A percentile compares a stretch with the other conserved stretches of the same genome.
phyloP scores from a whole-genome alignment of 2,888 invertebrate genomes.

The Tuberolachnus salignus region DNA sequence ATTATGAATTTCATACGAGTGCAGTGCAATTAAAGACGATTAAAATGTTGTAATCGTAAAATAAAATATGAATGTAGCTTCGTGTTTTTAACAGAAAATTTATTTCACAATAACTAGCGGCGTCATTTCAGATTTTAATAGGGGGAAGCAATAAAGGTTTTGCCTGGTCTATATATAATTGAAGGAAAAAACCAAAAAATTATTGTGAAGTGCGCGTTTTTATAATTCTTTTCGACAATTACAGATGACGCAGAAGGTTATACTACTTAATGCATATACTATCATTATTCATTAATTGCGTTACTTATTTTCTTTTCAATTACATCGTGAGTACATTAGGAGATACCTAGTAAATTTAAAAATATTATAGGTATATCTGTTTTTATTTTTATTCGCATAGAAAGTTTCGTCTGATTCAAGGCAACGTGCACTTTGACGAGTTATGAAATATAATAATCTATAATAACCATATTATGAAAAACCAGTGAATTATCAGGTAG shows the following conservation, averaged over 20 bases:
- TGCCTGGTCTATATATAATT: too few relatives aligned
- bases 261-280: background rate
- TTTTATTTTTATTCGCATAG: background rate
- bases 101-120: too few relatives aligned
- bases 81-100: too few relatives aligned
- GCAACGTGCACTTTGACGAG: background rate
- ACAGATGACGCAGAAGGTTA: background rate
- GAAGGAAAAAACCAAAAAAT: too few relatives aligned
- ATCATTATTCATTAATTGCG: too few relatives aligned
- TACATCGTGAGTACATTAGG: background rate
- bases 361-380: background rate
- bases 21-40: too few relatives aligned
- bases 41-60: too few relatives aligned
- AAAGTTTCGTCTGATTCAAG: conserved; percentile 3
- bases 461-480: conserved; percentile 8
- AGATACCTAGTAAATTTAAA: background rate
- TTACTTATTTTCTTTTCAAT: background rate
- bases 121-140: too few relatives aligned
- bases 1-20: too few relatives aligned
- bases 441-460: conserved; percentile 6
- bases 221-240: background rate
- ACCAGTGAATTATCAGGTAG: background rate
- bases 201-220: background rate
- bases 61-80: too few relatives aligned
- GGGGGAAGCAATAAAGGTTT: too few relatives aligned